phyloP scores from a whole-genome alignment of 1,140 invertebrate genomes.

The Leptopilina clavipes region DNA sequence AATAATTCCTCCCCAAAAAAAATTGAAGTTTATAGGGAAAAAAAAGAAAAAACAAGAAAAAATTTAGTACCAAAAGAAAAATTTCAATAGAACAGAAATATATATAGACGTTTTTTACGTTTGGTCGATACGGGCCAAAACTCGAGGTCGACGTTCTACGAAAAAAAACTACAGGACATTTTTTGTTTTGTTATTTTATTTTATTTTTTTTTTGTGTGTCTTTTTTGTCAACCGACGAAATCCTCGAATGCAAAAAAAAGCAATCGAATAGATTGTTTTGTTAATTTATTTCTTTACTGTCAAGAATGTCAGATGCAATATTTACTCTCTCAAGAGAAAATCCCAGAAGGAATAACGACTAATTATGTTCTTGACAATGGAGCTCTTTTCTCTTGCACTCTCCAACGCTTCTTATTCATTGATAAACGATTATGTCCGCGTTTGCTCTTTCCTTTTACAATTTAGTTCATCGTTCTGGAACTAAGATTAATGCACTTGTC shows the following conservation, averaged over 20 bases:
- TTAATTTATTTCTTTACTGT: slow-evolving; percentile 5
- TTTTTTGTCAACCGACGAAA: background rate
- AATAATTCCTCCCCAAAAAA: background rate
- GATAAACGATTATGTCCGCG: slow-evolving; percentile 26
- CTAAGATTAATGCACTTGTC: slow-evolving; percentile 29
- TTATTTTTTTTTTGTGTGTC: too few relatives aligned
- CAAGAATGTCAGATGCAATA: slow-evolving; percentile 17
- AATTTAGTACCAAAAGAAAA: slow-evolving; percentile 40
- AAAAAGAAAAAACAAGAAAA: background rate
- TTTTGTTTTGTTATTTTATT: too few relatives aligned
- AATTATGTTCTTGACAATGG: slow-evolving; percentile 14
- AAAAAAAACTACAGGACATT: slow-evolving; percentile 49
- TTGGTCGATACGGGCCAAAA: slow-evolving; percentile 70
- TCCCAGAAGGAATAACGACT: slow-evolving; percentile 23
- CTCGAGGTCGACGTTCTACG: slow-evolving; percentile 55
- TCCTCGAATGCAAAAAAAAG: background rate
- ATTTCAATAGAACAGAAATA: slow-evolving; percentile 38
- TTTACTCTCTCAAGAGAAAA: background rate
- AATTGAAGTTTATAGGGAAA: slow-evolving; percentile 4
- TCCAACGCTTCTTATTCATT: slow-evolving; percentile 6
- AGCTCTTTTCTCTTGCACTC: background rate
- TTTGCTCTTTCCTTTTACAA: slow-evolving; percentile 25
- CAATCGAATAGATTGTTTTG: background rate
- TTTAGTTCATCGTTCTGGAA: slow-evolving; percentile 19
- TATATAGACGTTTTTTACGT: slow-evolving; percentile 36